Evolutionary conservation across 2,797 vertebrate species (phyloP).

Genomic region (Platyrinchus mystaceus): DNA sequence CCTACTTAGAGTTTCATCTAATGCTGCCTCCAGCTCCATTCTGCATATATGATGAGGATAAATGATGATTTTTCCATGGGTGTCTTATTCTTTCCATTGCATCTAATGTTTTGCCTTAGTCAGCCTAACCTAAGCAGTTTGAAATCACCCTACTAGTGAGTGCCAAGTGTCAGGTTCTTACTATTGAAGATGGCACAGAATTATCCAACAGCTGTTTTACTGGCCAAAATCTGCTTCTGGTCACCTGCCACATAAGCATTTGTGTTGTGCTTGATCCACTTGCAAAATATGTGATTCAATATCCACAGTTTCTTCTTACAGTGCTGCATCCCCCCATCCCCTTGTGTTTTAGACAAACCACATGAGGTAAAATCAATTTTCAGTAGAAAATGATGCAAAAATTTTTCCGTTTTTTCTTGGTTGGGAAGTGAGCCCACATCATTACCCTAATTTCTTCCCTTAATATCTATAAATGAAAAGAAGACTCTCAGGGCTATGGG

Average conservation of each 20-base stretch:
- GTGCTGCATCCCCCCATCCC: neutral
- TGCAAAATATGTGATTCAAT: neutral
- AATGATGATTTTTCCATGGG: neutral
- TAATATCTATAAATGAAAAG: neutral
- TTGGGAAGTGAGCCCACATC: neutral
- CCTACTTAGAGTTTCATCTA: neutral
- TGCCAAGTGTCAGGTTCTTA: neutral
- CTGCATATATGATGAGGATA: neutral
- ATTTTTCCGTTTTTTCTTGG: neutral
- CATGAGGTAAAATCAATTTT: accelerated
- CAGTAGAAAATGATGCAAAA: neutral
- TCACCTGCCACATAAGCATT: neutral
- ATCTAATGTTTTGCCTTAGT: neutral
- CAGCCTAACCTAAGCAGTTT: neutral
- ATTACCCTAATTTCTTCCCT: neutral
- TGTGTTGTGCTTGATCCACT: neutral
- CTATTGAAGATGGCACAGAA: neutral
- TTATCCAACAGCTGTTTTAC: neutral
- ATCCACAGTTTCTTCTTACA: neutral
- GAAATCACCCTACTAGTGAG: neutral
- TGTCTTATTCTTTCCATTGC: neutral
- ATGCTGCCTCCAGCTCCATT: neutral
- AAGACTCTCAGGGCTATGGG: neutral
- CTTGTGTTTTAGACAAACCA: neutral
- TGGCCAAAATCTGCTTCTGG: neutral